Base-by-base conservation (phyloP, 2,113 vertebrate species). In the Cathartes aura region DNA sequence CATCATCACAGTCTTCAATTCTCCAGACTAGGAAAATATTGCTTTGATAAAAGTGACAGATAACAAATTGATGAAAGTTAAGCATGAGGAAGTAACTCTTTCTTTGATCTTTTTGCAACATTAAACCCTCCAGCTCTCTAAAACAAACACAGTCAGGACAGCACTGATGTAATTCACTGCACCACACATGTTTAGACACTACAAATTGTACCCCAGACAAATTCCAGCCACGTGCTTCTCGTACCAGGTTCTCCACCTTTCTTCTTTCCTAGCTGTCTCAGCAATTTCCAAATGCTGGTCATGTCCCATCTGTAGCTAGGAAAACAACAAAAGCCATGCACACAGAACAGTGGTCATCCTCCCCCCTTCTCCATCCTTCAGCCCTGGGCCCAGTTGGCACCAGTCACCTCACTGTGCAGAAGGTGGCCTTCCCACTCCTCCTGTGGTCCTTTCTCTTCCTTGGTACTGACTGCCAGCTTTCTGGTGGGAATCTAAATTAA, bases 401-500 rank as follows among this genome's bases (percentile, higher is more conserved):
- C 75, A 81, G 45, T 29, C 23, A 19, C 40, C 48, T 89, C 71
- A 53, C 40, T 74, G 97, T 95, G 97, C 98, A 98, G 98, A 98
- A 97, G 98, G 98, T 97, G 71, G 63, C 81, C 95, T 97, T 96
- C 96, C 96, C 67, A 68, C 84, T 98, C 92, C 94, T 97, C 81
- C 93, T 95, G 94, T 7, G 34, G 85, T 92, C 82, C 56, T 50
- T 97, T 97, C 63, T 75, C 89, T 98, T 97, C 93, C 94, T 95
- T 97, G 75, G 63, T 64, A 88, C 48, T 2, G 12, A 96, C 85
- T 94, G 97, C 92, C 96, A 97, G 90, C 87, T 97, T 97, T 97
- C 97, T 87, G 87, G 80, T 98, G 97, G 97, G 97, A 97, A 97
- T 91, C 82, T 93, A 90, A 96, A 96, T 95, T 98, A 93, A 97